phyloP scores from a whole-genome alignment of 2,113 vertebrate genomes.

The Corydoras sp. region DNA sequence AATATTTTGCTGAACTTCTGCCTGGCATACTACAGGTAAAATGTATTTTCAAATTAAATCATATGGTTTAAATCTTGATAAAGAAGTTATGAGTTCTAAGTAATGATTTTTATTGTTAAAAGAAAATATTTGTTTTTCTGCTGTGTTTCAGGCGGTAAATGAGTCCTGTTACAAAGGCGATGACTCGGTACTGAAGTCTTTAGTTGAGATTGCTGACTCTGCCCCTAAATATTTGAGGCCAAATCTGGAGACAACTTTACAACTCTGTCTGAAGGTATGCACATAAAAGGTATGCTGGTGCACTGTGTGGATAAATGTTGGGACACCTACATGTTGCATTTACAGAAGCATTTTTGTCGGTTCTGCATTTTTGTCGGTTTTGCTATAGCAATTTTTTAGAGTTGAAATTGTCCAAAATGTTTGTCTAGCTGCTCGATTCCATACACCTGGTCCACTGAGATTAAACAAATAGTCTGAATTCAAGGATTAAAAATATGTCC shows the following conservation, averaged over 20 bases:
- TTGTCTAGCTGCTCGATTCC: no score
- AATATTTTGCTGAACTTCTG: constrained; percentile 92
- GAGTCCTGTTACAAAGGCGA: constrained; percentile 94
- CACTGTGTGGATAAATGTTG: neutral
- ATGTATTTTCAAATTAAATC: no score
- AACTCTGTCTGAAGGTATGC: constrained; percentile 87
- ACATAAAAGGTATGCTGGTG: neutral
- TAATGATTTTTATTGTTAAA: neutral
- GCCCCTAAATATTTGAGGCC: constrained; percentile 94
- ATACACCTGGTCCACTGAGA: no score
- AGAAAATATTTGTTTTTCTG: neutral
- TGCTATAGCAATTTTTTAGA: no score
- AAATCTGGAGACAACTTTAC: constrained; percentile 88
- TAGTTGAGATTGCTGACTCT: constrained; percentile 95
- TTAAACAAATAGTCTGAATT: no score
- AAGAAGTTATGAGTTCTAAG: no score
- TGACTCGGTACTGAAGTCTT: constrained; percentile 92
- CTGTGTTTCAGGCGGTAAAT: constrained; percentile 77
- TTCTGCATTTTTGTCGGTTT: no score
- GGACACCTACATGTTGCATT: no score
- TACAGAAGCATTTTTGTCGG: no score
- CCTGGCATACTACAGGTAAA: constrained; percentile 91
- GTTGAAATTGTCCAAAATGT: no score
- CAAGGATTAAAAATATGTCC: no score
- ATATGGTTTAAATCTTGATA: no score